Evolutionary conservation across 2,888 invertebrate genomes (phyloP).

Genomic region (Ochropacha duplaris): DNA sequence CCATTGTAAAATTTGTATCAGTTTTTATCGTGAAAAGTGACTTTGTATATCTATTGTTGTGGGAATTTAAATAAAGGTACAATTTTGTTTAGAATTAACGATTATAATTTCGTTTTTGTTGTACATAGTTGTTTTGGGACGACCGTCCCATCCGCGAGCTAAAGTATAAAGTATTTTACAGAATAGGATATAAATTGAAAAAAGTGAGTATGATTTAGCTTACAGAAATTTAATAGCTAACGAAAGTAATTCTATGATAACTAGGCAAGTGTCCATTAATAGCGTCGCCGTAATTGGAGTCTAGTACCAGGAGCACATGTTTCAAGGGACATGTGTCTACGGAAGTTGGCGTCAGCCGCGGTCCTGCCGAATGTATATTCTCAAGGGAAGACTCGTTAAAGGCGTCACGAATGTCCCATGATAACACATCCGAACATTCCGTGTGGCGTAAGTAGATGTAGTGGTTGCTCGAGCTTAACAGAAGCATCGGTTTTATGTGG

Average conservation of each 20-base stretch:
- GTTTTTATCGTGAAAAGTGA: no score
- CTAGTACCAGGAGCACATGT: constrained; percentile 79
- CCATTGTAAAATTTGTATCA: no score
- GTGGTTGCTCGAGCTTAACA: constrained; percentile 52
- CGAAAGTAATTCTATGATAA: constrained; percentile 59
- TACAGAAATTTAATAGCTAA: constrained; percentile 30
- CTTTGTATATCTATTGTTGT: no score
- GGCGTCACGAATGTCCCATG: constrained; percentile 79
- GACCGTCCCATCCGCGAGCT: no score
- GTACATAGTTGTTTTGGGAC: no score
- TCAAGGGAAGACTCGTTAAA: constrained; percentile 71
- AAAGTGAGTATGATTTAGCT: neutral
- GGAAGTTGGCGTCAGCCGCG: constrained; percentile 79
- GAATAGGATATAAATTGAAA: neutral
- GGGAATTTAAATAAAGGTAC: no score
- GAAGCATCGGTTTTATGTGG: constrained; percentile 46
- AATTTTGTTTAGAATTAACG: no score
- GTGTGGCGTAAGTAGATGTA: constrained; percentile 78
- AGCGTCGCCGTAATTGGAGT: constrained; percentile 85
- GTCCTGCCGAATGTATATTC: constrained; percentile 77
- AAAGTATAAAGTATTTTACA: no score
- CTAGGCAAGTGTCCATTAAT: constrained; percentile 68
- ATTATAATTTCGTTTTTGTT: no score
- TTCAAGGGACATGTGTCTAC: constrained; percentile 79
- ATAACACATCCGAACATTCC: constrained; percentile 80